Conservation (phyloP, 2,888 invertebrate species). For the Prosopocoilus inquinatus region DNA sequence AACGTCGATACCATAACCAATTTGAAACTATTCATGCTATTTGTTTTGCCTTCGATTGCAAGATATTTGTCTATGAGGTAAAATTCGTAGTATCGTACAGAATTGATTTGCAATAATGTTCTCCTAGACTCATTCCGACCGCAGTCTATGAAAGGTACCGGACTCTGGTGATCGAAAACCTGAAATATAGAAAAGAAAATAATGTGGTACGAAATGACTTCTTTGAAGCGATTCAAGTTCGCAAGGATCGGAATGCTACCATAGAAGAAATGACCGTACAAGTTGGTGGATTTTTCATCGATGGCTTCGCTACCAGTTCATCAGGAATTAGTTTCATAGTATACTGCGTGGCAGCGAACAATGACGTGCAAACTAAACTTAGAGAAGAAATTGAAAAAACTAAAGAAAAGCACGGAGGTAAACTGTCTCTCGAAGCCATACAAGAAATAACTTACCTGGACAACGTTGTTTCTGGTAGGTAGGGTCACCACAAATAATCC, state of each 20-base stretch:
- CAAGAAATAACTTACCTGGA: conserved; percentile 58
- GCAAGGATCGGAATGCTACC: conserved; percentile 30
- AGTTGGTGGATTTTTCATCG: conserved; percentile 47
- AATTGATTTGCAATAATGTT: not conserved
- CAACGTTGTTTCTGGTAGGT: conserved; percentile 55
- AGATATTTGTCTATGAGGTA: conserved; percentile 4
- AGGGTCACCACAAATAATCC: not conserved
- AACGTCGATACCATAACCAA: conserved; percentile 24
- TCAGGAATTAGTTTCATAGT: conserved; percentile 45
- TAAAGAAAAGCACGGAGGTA: conserved; percentile 47
- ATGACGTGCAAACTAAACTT: conserved; percentile 55
- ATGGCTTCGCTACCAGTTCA: conserved; percentile 53
- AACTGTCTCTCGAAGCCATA: conserved; percentile 53
- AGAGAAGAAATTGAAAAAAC: conserved; percentile 54
- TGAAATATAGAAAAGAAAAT: conserved; percentile 43
- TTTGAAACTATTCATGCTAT: conserved; percentile 11
- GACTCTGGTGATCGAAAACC: conserved; percentile 38
- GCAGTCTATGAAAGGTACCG: conserved; percentile 39
- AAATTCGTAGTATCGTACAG: not conserved
- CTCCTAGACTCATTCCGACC: conserved; percentile 25
- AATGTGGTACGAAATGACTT: conserved; percentile 47
- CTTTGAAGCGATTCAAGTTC: conserved; percentile 43
- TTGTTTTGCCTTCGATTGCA: conserved; percentile 6
- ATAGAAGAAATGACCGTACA: conserved; percentile 38
- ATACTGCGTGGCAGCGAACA: conserved; percentile 48